Evolutionary conservation across 2,113 vertebrate genomes (phyloP).

Genomic region (Macquaria ambigua): DNA sequence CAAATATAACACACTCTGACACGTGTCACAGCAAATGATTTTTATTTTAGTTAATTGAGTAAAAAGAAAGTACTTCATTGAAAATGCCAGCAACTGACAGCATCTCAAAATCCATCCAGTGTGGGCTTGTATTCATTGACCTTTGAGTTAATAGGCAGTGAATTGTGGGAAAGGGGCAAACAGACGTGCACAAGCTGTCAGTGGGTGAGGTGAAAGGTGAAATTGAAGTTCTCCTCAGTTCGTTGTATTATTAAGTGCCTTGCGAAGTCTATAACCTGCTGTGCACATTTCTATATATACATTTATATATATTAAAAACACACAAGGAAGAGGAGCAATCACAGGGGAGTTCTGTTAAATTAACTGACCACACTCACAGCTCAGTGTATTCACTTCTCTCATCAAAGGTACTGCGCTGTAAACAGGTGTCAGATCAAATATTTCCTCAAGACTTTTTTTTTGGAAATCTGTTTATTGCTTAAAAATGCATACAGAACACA

Average conservation of each 20-base stretch:
- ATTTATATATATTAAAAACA: neutral
- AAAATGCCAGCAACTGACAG: conserved; percentile 47
- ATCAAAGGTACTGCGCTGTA: conserved; percentile 3
- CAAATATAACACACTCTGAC: neutral
- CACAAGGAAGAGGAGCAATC: neutral
- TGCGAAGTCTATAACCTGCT: neutral
- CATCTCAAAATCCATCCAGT: conserved; percentile 15
- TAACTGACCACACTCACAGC: neutral
- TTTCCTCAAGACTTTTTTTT: neutral
- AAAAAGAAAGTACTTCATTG: conserved; percentile 13
- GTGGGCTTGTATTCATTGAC: conserved; percentile 35
- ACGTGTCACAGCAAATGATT: conserved; percentile 11
- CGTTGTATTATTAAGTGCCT: neutral
- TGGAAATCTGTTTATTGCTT: no score
- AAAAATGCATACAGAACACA: no score
- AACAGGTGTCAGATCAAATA: conserved; percentile 22
- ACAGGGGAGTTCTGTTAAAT: neutral
- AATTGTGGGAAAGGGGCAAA: neutral
- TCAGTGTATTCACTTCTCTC: neutral
- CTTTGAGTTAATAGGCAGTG: conserved; percentile 40
- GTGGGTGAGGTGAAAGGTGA: neutral
- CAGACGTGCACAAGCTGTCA: neutral
- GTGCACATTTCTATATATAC: neutral
- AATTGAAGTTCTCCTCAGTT: neutral
- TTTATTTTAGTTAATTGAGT: conserved; percentile 22